Percentiles rank a stretch among this genome's conserved stretches.
Evolutionary conservation across 2,113 vertebrate species (phyloP).

Genomic region (Recurvirostra avosetta): DNA sequence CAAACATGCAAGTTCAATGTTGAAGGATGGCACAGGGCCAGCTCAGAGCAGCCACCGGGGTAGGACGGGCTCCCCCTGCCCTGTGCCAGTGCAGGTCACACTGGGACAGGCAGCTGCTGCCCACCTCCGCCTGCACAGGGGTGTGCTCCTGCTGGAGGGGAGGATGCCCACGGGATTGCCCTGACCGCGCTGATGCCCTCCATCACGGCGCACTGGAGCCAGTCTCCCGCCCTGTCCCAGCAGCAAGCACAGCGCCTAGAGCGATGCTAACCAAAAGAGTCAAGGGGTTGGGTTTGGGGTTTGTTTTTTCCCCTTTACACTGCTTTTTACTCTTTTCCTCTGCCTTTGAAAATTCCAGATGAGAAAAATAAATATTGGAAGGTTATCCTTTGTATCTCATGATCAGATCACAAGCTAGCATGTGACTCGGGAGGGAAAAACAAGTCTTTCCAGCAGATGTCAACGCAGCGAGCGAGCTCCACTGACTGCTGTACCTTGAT

Average conservation of each 20-base stretch:
- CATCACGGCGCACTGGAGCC: fast-evolving
- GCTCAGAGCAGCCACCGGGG: background rate
- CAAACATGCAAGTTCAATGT: background rate
- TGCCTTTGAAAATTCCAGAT: constrained; percentile 33
- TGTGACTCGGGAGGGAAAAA: constrained; percentile 58
- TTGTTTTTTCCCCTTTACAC: background rate
- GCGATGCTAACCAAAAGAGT: background rate
- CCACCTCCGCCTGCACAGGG: background rate
- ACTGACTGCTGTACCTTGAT: constrained; percentile 20
- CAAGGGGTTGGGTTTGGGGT: background rate
- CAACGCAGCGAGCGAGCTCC: background rate
- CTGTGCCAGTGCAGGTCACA: background rate
- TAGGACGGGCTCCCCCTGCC: background rate
- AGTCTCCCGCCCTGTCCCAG: background rate
- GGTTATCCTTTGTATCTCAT: constrained; percentile 56
- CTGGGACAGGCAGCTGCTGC: background rate
- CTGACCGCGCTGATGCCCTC: fast-evolving
- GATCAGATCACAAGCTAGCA: constrained; percentile 63
- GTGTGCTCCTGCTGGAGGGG: fast-evolving
- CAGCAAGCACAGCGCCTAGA: background rate
- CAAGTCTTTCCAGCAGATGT: constrained; percentile 57
- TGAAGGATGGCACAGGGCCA: background rate
- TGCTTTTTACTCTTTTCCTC: background rate
- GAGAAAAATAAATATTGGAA: constrained; percentile 61
- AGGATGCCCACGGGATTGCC: fast-evolving